These are phyloP conservation scores for Chrysogorgia sp. DNA, from an alignment of 92 coral and sea anemone species.

Conservation along the genomic window DNA sequence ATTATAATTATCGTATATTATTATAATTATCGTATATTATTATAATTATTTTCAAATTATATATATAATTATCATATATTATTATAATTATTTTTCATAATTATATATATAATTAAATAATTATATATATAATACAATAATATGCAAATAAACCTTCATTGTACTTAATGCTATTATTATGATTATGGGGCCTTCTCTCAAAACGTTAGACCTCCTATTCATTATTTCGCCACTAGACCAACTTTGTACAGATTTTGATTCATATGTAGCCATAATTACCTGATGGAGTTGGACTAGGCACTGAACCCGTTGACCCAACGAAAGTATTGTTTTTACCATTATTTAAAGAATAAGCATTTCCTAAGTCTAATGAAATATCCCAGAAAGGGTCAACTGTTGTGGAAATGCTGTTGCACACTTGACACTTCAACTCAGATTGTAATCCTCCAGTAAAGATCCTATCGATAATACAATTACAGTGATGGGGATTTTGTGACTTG, in stretches of 20 bases:
- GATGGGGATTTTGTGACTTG: conserved; percentile 83
- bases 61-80: too few relatives aligned
- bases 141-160: neutral
- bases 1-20: too few relatives aligned
- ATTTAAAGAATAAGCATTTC: conserved; percentile 74
- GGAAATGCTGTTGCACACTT: conserved; percentile 89
- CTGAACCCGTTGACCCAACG: conserved; percentile 93
- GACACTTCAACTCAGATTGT: conserved; percentile 96
- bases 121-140: too few relatives aligned
- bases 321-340: conserved; percentile 72
- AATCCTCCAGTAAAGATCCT: conserved; percentile 96
- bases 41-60: too few relatives aligned
- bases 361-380: conserved; percentile 97
- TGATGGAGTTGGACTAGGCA: conserved; percentile 83
- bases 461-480: conserved; percentile 96
- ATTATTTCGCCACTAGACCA: neutral
- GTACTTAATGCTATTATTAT: neutral
- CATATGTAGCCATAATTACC: too few relatives aligned
- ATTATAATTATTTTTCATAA: too few relatives aligned
- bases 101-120: too few relatives aligned
- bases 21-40: too few relatives aligned
- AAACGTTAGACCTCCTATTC: too few relatives aligned
- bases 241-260: too few relatives aligned
- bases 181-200: neutral
- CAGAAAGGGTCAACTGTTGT: conserved; percentile 99